Evolutionary conservation across 2,888 invertebrate genomes (phyloP), one percentile per base, ranked within the genome.

Genomic region (Mylabris sibirica): DNA sequence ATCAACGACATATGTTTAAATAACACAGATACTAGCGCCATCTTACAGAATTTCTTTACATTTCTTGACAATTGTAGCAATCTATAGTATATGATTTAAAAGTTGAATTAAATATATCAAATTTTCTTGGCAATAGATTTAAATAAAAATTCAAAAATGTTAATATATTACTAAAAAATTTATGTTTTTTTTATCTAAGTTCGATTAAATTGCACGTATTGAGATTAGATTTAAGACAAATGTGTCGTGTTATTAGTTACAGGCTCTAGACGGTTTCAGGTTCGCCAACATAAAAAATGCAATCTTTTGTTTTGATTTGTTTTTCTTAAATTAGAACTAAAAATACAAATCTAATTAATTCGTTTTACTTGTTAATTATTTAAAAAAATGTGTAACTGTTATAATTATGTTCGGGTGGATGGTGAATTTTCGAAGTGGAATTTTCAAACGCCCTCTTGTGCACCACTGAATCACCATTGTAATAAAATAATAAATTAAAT

Each of bases 401-500:
- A 2, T 8, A 14, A 24, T 20, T 8, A 9, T 53, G 12, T 22
- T 53, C 53, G 12, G 11, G 22, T 22, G 2, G 22, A 49, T 53
- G 3, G 24, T 1, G 20, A 11, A 53, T 11, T 53, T 3, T 22
- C 12, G 1, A 12, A 53, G 3, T 20, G 6, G 4, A 49, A 49
- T 53, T 11, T 11, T 22, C 53, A 44, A 24, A 53, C 34, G 61
- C 61, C 61, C 61, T 41, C 61, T 61, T 35, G 17, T 34, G 61
- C 5, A 11, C 34, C 14, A 14, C 12, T 41, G 22, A 5, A 41
- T 61, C 61, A 60, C 26, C 60, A 41, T 24, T 22, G 1, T 30
- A 30, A 49, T 49, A 53, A 61, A 62, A 64, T 69, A 20, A 71
- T 49, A 53, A 61, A 62, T 66, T 69, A 20, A 71, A 71, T 68